A percentile compares a stretch with the other conserved stretches of the same genome.
Conservation (phyloP, 2,797 vertebrate genomes). For the Carduelis carduelis region DNA sequence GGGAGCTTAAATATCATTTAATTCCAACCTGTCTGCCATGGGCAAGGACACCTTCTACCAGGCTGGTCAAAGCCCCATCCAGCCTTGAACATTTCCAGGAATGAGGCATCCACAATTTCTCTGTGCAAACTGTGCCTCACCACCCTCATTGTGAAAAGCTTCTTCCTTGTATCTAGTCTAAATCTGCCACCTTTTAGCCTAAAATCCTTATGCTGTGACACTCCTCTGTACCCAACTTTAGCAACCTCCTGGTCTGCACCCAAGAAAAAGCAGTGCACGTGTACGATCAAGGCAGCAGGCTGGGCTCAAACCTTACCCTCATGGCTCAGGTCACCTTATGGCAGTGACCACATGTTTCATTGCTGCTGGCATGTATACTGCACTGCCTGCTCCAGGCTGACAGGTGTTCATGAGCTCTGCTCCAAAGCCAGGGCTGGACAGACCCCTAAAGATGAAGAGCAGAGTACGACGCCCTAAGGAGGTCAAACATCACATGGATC, state of each 20-base stretch:
- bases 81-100: neutral
- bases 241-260: neutral
- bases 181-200: neutral
- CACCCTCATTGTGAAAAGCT: neutral
- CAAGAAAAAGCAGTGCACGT: neutral
- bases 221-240: neutral
- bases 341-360: neutral
- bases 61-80: neutral
- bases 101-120: neutral
- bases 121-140: neutral
- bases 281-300: neutral
- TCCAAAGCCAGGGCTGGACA: neutral
- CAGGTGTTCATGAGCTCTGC: neutral
- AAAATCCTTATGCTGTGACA: neutral
- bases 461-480: neutral
- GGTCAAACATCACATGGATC: conserved; percentile 13
- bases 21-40: neutral
- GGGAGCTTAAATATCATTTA: neutral
- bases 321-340: neutral
- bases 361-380: conserved; percentile 43
- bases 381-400: neutral
- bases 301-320: neutral
- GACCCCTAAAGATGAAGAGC: neutral
- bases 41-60: neutral
- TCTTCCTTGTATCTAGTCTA: neutral